A percentile compares a stretch with the other conserved stretches of the same genome.
Conservation (phyloP, 2,797 vertebrate species). For the Onychomys arenicola region DNA sequence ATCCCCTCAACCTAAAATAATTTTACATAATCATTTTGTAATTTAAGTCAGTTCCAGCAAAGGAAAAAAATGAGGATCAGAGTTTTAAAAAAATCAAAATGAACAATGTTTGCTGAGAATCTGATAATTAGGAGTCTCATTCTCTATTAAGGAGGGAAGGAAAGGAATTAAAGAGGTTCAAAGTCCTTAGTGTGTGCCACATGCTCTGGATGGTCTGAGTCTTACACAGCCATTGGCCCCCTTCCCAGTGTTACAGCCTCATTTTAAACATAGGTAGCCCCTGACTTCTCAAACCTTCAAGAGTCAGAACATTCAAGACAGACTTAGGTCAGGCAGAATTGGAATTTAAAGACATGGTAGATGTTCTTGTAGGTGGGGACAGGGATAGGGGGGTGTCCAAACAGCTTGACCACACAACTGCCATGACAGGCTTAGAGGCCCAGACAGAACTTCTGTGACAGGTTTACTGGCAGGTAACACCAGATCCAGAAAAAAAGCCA, state of each 20-base stretch:
- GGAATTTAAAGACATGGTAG: background rate
- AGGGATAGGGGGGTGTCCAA: too few relatives aligned
- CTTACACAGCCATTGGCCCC: background rate
- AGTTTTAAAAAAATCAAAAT: background rate
- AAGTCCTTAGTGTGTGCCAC: background rate
- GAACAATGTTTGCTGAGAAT: background rate
- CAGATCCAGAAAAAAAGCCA: too few relatives aligned
- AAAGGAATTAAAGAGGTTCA: background rate
- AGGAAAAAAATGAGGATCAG: background rate
- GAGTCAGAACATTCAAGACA: background rate
- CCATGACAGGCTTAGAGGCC: too few relatives aligned
- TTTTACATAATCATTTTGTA: background rate
- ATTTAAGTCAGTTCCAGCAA: background rate
- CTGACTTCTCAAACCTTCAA: too few relatives aligned
- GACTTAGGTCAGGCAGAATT: background rate
- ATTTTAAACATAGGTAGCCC: background rate
- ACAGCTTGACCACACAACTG: too few relatives aligned
- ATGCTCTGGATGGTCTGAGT: background rate
- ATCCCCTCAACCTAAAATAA: background rate
- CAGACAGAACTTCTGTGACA: too few relatives aligned
- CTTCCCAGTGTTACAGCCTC: background rate
- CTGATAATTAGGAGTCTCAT: background rate
- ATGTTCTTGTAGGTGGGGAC: too few relatives aligned
- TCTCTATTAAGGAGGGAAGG: background rate
- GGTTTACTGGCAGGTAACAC: too few relatives aligned